Conservation (phyloP, 2,113 vertebrate genomes). For the Dolichallabes microphthalmus region DNA sequence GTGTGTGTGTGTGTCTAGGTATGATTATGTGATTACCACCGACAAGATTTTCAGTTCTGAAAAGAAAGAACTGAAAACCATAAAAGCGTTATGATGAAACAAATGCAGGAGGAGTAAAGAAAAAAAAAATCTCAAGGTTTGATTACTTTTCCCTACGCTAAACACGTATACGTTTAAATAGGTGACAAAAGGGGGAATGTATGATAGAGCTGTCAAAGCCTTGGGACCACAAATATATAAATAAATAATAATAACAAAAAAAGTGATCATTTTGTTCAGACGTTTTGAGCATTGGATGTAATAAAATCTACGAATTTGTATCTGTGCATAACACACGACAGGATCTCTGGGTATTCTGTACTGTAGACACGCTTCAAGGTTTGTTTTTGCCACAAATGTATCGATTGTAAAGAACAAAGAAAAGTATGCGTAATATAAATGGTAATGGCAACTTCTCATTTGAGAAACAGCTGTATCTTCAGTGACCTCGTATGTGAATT, state of each 20-base stretch:
- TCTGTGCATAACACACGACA: background rate
- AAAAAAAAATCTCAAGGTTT: background rate
- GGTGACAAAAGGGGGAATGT: background rate
- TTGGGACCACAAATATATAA: background rate
- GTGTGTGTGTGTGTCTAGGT: too few relatives aligned
- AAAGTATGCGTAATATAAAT: background rate
- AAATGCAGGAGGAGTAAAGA: background rate
- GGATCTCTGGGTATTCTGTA: background rate
- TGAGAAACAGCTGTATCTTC: too few relatives aligned
- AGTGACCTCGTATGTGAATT: background rate
- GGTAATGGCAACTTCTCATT: too few relatives aligned
- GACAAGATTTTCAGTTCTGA: background rate
- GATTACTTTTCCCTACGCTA: background rate
- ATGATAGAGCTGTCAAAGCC: background rate
- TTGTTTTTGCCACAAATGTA: background rate
- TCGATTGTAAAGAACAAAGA: too few relatives aligned
- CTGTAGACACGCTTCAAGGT: too few relatives aligned
- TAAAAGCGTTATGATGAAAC: background rate
- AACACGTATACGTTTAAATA: background rate
- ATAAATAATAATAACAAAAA: too few relatives aligned
- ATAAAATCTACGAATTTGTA: background rate
- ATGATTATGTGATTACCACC: background rate
- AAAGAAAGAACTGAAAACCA: background rate
- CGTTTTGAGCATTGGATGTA: background rate
- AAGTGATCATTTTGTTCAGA: background rate